phyloP scores from a whole-genome alignment of 2,113 vertebrate species.

The Rhea americana region DNA sequence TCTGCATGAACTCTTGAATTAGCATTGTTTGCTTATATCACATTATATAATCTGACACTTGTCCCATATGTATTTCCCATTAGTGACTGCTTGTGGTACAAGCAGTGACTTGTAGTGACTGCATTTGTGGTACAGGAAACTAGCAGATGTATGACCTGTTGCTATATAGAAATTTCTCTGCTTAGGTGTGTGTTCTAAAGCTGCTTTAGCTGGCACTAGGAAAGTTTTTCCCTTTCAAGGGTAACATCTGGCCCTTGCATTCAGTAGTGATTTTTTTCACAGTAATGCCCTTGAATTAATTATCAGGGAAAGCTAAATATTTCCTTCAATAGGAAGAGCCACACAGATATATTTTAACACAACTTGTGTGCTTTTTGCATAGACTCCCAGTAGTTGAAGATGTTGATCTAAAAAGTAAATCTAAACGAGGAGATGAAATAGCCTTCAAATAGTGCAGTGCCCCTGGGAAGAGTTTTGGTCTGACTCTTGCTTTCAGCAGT shows the following conservation, averaged over 20 bases:
- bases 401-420: background rate
- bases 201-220: background rate
- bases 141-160: background rate
- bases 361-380: accelerated
- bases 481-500: background rate
- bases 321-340: background rate
- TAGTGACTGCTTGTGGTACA: background rate
- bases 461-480: background rate
- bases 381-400: background rate
- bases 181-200: background rate
- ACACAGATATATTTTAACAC: accelerated
- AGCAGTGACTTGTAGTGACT: background rate
- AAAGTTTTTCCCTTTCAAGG: background rate
- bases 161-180: constrained; percentile 6
- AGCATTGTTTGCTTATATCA: background rate
- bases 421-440: background rate
- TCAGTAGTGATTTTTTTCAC: background rate
- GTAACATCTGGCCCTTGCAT: background rate
- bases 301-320: background rate
- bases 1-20: background rate
- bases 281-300: background rate
- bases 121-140: background rate
- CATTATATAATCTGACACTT: background rate
- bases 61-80: background rate
- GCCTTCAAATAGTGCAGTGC: accelerated